Percentiles rank a stretch among this genome's conserved stretches.
These are phyloP conservation scores for Tragelaphus strepsiceros DNA, from an alignment of 2,113 vertebrate genomes.

Conservation along the genomic window DNA sequence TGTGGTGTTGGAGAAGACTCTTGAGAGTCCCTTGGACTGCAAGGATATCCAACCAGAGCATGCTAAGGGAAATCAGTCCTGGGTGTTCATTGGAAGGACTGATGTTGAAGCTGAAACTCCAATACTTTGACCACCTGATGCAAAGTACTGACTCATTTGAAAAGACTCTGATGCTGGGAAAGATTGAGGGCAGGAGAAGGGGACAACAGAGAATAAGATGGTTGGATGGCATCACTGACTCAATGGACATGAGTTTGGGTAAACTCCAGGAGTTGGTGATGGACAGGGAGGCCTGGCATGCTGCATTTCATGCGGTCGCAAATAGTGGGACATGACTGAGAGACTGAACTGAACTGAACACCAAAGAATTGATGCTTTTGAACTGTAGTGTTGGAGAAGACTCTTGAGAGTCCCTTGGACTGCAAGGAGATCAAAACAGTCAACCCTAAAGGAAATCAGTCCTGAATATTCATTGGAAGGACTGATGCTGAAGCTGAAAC, in stretches of 20 bases:
- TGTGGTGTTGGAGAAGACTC: neutral
- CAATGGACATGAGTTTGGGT: neutral
- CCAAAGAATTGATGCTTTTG: neutral
- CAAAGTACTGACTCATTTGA: fast-evolving
- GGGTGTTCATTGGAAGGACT: neutral
- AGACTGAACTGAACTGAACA: neutral
- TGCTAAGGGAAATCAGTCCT: neutral
- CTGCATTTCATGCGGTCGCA: neutral
- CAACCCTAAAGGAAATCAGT: neutral
- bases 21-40: neutral
- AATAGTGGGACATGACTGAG: neutral
- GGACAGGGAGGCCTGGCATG: neutral
- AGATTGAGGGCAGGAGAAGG: neutral
- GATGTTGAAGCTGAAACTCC: neutral
- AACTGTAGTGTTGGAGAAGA: neutral
- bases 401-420: neutral
- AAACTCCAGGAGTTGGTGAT: neutral
- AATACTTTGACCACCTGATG: neutral
- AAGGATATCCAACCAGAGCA: neutral
- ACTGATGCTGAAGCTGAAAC: neutral
- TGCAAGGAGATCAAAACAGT: neutral
- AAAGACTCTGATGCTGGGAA: neutral
- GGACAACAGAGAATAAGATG: neutral
- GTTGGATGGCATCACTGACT: neutral
- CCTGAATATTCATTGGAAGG: neutral